Conservation (phyloP, 2,888 invertebrate genomes). For the Chaetogeoica ovagalla region DNA sequence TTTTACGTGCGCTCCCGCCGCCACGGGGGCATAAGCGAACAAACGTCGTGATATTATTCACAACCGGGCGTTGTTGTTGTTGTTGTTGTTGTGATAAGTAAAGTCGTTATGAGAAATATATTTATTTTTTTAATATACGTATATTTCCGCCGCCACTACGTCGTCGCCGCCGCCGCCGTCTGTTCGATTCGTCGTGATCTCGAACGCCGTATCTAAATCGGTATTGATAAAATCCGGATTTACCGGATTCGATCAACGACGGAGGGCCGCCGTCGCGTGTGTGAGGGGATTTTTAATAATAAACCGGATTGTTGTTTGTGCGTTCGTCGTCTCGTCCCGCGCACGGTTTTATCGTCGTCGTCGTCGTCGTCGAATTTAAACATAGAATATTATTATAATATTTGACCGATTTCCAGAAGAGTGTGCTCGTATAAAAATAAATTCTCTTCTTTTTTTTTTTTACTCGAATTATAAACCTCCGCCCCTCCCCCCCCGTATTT, state of each 20-base stretch:
- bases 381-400: too few relatives aligned
- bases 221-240: slow-evolving; percentile 46
- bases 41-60: too few relatives aligned
- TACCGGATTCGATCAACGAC: slow-evolving; percentile 29
- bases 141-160: slow-evolving; percentile 1
- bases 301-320: slow-evolving; percentile 32
- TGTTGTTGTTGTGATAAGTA: too few relatives aligned
- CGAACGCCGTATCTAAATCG: slow-evolving; percentile 28
- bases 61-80: too few relatives aligned
- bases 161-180: background rate
- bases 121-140: background rate
- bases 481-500: too few relatives aligned
- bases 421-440: background rate
- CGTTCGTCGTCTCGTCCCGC: background rate
- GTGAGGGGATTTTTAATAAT: background rate
- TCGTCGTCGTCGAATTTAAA: slow-evolving; percentile 1
- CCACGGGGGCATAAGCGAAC: too few relatives aligned
- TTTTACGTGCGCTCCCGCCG: too few relatives aligned
- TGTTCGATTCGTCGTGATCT: slow-evolving; percentile 28
- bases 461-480: too few relatives aligned
- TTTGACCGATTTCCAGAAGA: slow-evolving; percentile 39
- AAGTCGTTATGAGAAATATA: background rate
- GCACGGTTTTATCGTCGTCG: background rate
- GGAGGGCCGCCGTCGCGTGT: too few relatives aligned
- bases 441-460: too few relatives aligned